Base-by-base conservation (phyloP, 2,888 invertebrate species). In the Teleogryllus oceanicus region DNA sequence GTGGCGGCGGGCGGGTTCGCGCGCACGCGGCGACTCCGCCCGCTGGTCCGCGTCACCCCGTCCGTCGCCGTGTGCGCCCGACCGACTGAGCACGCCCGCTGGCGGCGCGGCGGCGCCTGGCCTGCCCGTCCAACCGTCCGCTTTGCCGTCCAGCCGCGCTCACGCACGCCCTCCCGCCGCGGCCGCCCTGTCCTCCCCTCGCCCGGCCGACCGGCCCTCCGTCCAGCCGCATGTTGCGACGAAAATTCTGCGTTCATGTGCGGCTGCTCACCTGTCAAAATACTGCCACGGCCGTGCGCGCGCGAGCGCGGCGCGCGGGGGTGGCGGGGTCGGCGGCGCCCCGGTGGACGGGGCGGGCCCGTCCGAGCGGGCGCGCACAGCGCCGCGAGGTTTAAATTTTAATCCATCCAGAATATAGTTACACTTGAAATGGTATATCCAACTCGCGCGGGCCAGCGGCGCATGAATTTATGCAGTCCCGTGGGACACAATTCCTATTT, bases 1-100 rank as follows among this genome's bases (percentile, higher is more conserved):
- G 37, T 4, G 37, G 37, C 37, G 37, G 37, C 37, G 37, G 37
- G 37, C 37, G 37, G 2, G 37, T 37, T 37, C 37, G 37, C 37
- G 37, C 37, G 37, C 37, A 37, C 37, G 37, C 37, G 37, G 37
- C 37, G 5, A 37, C 37, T 37, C 37, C 37, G 37, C 37, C 8
- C 37, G 37, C 37, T 37, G 37, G 37, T 37, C 37, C 37, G 37
- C 37, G 37, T 37, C 37, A 8, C 37, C 37, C 37, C 37, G 37
- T 37, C 37, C 37, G 37, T 51, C 49, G 78, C 78, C 50, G 50
- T 78, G 78, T 49, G 21, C 50, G 78, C 78, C 78, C 78, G 78
- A 78, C 51, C 51, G 18, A 37, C 21, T 21, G 21, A 50, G 78
- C 78, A 78, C 50, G 49, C 76, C 49, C 76, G 49, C 21, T 20